These are phyloP conservation scores for Heterohyrax brucei DNA, from an alignment of 2,797 vertebrate species.

Conservation along the genomic window DNA sequence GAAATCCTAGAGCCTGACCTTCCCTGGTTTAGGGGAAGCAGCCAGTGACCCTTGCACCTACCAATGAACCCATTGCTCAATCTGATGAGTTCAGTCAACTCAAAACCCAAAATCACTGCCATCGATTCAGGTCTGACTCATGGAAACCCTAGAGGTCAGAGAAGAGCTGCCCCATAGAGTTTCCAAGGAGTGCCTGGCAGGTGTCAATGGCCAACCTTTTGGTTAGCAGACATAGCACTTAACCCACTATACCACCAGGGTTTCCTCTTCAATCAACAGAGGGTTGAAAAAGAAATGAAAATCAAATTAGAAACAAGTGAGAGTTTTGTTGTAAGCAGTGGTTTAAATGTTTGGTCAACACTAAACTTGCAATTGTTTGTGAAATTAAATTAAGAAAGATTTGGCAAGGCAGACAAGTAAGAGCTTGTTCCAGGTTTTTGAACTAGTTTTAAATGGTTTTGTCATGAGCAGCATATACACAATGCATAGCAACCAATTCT, in stretches of 20 bases:
- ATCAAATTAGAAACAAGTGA: neutral
- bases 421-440: too few relatives aligned
- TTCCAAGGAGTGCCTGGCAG: too few relatives aligned
- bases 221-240: too few relatives aligned
- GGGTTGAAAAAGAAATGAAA: neutral
- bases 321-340: neutral
- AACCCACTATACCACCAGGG: too few relatives aligned
- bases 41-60: neutral
- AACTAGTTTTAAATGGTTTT: too few relatives aligned
- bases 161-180: too few relatives aligned
- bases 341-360: slow-evolving; percentile 16
- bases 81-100: neutral
- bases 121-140: too few relatives aligned
- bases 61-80: neutral
- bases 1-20: neutral
- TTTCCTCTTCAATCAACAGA: neutral
- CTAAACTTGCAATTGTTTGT: slow-evolving; percentile 16
- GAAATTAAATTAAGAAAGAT: slow-evolving; percentile 62
- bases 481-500: too few relatives aligned
- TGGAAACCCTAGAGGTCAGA: too few relatives aligned
- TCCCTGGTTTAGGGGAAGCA: neutral
- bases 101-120: too few relatives aligned
- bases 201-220: too few relatives aligned
- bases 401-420: neutral
- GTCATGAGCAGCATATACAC: too few relatives aligned